A percentile compares a stretch with the other conserved stretches of the same genome.
These are phyloP conservation scores for Liopterus haemorrhoidalis DNA, from an alignment of 2,888 invertebrate species.

Conservation along the genomic window DNA sequence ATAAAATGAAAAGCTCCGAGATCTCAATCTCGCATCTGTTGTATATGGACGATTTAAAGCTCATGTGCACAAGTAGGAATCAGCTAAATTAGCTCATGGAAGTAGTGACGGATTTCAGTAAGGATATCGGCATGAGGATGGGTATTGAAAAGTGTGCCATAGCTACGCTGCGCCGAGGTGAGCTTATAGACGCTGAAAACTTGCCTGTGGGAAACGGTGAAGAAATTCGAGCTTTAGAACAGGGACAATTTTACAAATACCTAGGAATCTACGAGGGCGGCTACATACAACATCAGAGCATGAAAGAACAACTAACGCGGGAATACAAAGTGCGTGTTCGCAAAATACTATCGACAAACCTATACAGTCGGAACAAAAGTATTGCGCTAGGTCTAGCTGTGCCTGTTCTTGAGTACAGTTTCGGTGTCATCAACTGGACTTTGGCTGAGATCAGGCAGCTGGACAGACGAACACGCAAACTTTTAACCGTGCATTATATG, in stretches of 20 bases:
- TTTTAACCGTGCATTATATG: conserved; percentile 13
- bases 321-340: conserved; percentile 17
- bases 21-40: conserved; percentile 23
- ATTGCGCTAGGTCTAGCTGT: conserved; percentile 21
- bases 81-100: not conserved
- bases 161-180: not conserved
- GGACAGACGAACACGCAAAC: conserved; percentile 17
- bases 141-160: conserved; percentile 9
- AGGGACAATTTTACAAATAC: conserved; percentile 15
- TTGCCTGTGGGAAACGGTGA: conserved; percentile 6
- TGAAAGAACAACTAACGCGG: conserved; percentile 10
- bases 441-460: conserved; percentile 17
- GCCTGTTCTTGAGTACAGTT: conserved; percentile 19
- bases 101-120: not conserved
- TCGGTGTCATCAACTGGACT: conserved; percentile 18
- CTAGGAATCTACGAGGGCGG: conserved; percentile 15
- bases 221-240: not conserved
- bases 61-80: conserved; percentile 10
- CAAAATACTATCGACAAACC: conserved; percentile 17
- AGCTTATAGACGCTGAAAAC: conserved; percentile 3
- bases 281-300: conserved; percentile 1
- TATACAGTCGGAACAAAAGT: conserved; percentile 16
- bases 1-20: conserved; percentile 9
- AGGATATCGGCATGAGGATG: conserved; percentile 14
- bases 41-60: conserved; percentile 29